These are phyloP conservation scores for Drosophila falleni DNA, from an alignment of 2,888 invertebrate species.

Conservation along the genomic window DNA sequence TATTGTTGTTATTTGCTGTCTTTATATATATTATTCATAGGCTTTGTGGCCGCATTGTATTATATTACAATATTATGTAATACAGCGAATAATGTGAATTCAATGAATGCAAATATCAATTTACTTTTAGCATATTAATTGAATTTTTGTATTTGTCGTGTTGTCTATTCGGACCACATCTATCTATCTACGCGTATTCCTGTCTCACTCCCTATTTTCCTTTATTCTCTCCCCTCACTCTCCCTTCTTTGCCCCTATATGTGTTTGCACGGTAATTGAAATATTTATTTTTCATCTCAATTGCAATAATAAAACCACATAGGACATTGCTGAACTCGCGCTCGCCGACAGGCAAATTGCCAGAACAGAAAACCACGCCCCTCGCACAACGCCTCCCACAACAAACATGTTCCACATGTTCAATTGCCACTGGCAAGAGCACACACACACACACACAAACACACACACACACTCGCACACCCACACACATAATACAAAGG, in stretches of 20 bases:
- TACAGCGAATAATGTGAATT: slow-evolving; percentile 59
- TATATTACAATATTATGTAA: slow-evolving; percentile 53
- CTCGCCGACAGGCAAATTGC: slow-evolving; percentile 51
- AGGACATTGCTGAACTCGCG: slow-evolving; percentile 56
- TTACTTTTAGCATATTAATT: slow-evolving; percentile 80
- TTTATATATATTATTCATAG: slow-evolving; percentile 50
- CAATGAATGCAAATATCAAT: slow-evolving; percentile 73
- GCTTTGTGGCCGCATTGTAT: slow-evolving; percentile 48
- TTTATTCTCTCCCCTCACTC: neutral
- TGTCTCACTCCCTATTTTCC: neutral
- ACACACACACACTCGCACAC: neutral
- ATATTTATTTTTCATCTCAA: slow-evolving; percentile 80
- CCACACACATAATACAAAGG: slow-evolving; percentile 53
- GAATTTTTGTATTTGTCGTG: slow-evolving; percentile 73
- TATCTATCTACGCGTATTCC: neutral
- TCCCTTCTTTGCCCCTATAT: neutral
- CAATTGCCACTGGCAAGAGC: slow-evolving; percentile 43
- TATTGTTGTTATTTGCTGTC: slow-evolving; percentile 39
- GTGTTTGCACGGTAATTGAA: slow-evolving; percentile 70
- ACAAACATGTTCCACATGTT: slow-evolving; percentile 11
- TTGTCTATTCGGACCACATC: slow-evolving; percentile 60
- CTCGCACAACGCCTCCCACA: neutral
- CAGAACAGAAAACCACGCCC: slow-evolving; percentile 19
- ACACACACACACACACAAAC: slow-evolving; percentile 13
- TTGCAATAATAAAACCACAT: slow-evolving; percentile 74